Evolutionary conservation across 2,888 invertebrate genomes (phyloP).

Genomic region (Ctenicera cuprea): DNA sequence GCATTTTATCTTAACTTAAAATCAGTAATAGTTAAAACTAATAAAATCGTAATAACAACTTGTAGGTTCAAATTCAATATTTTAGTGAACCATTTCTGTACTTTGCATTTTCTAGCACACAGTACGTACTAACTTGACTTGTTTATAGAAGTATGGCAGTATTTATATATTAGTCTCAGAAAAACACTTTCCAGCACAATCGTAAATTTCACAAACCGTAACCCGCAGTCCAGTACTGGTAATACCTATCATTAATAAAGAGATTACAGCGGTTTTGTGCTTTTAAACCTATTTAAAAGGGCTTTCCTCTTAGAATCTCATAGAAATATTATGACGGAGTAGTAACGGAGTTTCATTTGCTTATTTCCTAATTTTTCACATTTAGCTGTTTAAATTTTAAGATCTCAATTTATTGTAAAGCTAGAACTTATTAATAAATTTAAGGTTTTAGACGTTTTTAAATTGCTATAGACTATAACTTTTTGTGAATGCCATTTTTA

Average conservation of each 20-base stretch:
- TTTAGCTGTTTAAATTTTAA: no score
- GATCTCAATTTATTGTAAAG: no score
- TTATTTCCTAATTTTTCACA: neutral
- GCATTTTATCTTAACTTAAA: no score
- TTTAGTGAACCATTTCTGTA: no score
- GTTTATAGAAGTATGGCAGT: neutral
- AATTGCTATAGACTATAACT: neutral
- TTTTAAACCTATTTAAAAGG: conserved; percentile 11
- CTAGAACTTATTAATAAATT: no score
- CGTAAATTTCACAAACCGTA: conserved; percentile 6
- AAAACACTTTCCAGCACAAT: neutral
- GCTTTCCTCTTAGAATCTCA: neutral
- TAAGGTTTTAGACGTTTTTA: no score
- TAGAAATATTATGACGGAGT: neutral
- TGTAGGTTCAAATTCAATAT: no score
- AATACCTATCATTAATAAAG: conserved; percentile 22
- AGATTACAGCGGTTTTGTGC: conserved; percentile 16
- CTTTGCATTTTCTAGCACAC: neutral
- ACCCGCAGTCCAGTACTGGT: neutral
- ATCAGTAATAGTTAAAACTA: no score
- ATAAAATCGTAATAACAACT: no score
- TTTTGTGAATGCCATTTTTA: neutral
- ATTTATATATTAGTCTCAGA: neutral
- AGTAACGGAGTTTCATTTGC: neutral
- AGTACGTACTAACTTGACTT: no score